Base-by-base conservation (phyloP, 2,113 vertebrate genomes). In the Nansenia antarctica region DNA sequence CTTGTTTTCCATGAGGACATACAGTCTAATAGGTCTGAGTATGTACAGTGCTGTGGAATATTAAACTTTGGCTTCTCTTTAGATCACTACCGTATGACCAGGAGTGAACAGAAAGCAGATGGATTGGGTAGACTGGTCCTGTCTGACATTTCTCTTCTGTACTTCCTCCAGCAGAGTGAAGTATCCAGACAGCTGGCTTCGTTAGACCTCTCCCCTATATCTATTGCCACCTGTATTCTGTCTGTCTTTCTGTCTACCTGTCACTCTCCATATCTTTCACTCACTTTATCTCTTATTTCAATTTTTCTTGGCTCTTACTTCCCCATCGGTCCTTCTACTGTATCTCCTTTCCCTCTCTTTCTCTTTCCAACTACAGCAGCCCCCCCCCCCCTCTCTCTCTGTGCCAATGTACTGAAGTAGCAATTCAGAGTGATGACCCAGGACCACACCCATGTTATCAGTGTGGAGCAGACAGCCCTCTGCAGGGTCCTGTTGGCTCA, bases 381-480 rank as follows among this genome's bases (percentile, higher is more conserved):
- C n/a, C n/a, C n/a, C n/a, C n/a, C n/a, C n/a, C n/a, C 5, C 3
- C 26, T 30, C 54, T 57, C 54, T 31, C 5, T 30, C 9, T 57
- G 27, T 58, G 11, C 54, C 27, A n/a, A 15, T 31, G 55, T 18
- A 9, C 4, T 58, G 27, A 30, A 15, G 26, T 58, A 18, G 42
- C 7, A 47, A n/a, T 47, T 18, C 14, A 47, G 42, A n/a, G 26
- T 35, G 57, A 53, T 60, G 18, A 35, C 58, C 20, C 26, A 14
- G n/a, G n/a, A 22, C 58, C 58, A 26, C 58, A 22, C 58, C 58
- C 58, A 4, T 60, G 58, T 60, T 60, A 60, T 60, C 58, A 60
- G 58, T 60, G 12, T 35, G 18, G 26, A 34, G n/a, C 58, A 60
- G 58, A 31, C 31, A 35, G 2, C 52, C 20, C 52, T 27, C 9